Base-by-base conservation (phyloP, 1,140 invertebrate species). In the Riptortus pedestris region DNA sequence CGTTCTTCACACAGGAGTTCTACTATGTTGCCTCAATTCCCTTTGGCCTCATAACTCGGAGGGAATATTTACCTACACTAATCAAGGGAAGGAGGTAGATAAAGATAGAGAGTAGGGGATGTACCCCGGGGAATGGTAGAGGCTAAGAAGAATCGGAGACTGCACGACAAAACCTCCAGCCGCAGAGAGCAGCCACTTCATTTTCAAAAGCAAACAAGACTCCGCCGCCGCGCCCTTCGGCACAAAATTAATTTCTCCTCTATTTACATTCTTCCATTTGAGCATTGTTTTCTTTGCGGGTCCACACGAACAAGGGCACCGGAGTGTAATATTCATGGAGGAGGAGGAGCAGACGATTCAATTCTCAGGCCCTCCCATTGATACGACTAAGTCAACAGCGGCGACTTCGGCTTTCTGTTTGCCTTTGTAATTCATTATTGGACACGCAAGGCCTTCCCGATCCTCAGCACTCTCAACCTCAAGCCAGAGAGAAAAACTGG, bases 261-360 rank as follows among this genome's bases (percentile, higher is more conserved):
- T 45, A 45, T 45, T 45, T 45, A 45, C 43, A 45, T 45, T 45
- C 43, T 45, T 45, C 43, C 43, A 45, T 45, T 45, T 45, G 43
- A 45, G 43, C 43, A 45, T 45, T 45, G 43, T 45, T 45, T 45
- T 45, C 43, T 45, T 45, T 45, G 18, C 14, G 43, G 43, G 43
- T 45, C 18, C 14, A 18, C 18, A 45, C 14, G 18, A 45, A 2
- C 18, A 18, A 2, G 11, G 11, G 43, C 2, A 18, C 2, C 14
- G 43, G 43, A 18, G 43, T 45, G 43, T 45, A 45, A 45, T 45
- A 45, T 45, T 45, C 43, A 45, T 45, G 43, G 14, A n/a, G 18
- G n/a, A n/a, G n/a, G n/a, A n/a, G n/a, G 2, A 45, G 43, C 43
- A 14, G 43, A 45, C 43, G 43, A 45, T 45, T 45, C 43, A 45